Evolutionary conservation across 1,140 invertebrate genomes (phyloP).

Genomic region (Musca vetustissima): DNA sequence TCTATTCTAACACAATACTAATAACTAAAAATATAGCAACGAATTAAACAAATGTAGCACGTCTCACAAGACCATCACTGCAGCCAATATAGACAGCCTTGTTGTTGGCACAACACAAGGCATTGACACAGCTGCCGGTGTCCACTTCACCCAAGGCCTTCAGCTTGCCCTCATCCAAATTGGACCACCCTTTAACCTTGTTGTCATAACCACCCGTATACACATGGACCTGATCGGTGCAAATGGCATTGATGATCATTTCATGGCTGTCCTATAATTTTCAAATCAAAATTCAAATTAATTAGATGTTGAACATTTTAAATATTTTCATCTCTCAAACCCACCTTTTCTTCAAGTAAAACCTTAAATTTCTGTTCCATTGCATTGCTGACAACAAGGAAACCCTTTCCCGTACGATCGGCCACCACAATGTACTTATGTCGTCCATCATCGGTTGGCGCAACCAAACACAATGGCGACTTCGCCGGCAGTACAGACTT

Average conservation of each 20-base stretch:
- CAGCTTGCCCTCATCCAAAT: slow-evolving; percentile 36
- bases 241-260: slow-evolving; percentile 48
- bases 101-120: slow-evolving; percentile 40
- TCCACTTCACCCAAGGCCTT: slow-evolving; percentile 41
- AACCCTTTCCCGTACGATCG: slow-evolving; percentile 50
- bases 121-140: slow-evolving; percentile 44
- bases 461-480: slow-evolving; percentile 44
- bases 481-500: slow-evolving; percentile 48
- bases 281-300: not conserved
- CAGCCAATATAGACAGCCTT: slow-evolving; percentile 41
- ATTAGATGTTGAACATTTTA: not conserved
- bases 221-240: slow-evolving; percentile 38
- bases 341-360: not conserved
- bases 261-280: slow-evolving; percentile 46
- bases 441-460: slow-evolving; percentile 35
- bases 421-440: slow-evolving; percentile 43
- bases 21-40: too few species aligned
- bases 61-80: slow-evolving; percentile 42
- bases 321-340: too few species aligned
- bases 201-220: slow-evolving; percentile 52
- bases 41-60: slow-evolving; percentile 41
- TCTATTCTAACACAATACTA: too few species aligned
- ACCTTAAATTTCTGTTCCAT: slow-evolving; percentile 35
- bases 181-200: slow-evolving; percentile 49
- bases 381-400: slow-evolving; percentile 42